These are phyloP conservation scores for Parazoanthus atlanticus DNA, from an alignment of 92 coral and sea anemone genomes.

Conservation along the genomic window DNA sequence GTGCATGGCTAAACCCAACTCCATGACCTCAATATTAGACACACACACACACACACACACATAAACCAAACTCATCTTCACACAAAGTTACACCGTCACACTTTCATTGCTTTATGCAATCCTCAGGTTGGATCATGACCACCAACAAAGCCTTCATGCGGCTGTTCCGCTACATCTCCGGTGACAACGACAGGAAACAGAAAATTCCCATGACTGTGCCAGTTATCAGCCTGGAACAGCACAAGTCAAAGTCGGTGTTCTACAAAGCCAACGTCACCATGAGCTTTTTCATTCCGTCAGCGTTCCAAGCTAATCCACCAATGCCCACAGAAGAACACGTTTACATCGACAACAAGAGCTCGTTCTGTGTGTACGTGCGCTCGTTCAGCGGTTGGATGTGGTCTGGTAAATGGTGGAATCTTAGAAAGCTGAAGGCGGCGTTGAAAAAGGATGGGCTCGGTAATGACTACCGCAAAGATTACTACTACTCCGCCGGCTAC, in stretches of 20 bases:
- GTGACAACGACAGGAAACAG: constrained; percentile 43
- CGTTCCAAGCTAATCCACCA: constrained; percentile 46
- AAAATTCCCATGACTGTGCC: constrained; percentile 64
- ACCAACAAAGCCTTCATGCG: constrained; percentile 42
- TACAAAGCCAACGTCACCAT: constrained; percentile 39
- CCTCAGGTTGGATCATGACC: neutral
- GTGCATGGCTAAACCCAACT: no score
- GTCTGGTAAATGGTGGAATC: constrained; percentile 23
- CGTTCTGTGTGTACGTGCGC: constrained; percentile 44
- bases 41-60: neutral
- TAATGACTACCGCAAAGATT: constrained; percentile 32
- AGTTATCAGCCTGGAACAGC: constrained; percentile 21
- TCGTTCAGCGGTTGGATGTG: constrained; percentile 52
- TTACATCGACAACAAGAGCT: neutral
- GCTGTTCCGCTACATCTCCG: constrained; percentile 55
- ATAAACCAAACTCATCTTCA: neutral
- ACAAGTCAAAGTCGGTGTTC: neutral
- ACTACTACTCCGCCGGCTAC: constrained; percentile 56
- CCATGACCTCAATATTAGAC: no score
- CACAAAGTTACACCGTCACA: neutral
- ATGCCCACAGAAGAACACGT: constrained; percentile 29
- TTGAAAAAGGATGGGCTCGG: constrained; percentile 47
- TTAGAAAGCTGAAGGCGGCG: constrained; percentile 22
- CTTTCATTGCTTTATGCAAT: neutral
- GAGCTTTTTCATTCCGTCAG: constrained; percentile 57